Percentiles rank a stretch among this genome's conserved stretches.
These are phyloP conservation scores for Stenopsyche tienmushanensis DNA, from an alignment of 1,140 invertebrate genomes.

Conservation along the genomic window DNA sequence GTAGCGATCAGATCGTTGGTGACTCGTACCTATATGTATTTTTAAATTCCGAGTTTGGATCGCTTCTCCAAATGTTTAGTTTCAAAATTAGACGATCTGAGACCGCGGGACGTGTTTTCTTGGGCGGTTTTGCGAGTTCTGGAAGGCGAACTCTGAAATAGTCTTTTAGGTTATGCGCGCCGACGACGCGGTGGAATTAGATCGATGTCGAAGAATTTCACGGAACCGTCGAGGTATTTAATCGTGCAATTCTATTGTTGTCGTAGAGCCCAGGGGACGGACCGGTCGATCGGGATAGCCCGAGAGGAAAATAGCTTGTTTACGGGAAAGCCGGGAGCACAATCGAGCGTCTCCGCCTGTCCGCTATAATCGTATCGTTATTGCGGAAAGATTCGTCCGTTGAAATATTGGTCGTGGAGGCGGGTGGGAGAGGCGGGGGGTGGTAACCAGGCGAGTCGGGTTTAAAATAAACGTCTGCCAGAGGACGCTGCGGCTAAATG, in stretches of 20 bases:
- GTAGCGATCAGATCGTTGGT: no score
- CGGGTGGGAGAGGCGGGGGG: not conserved
- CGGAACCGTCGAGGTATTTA: not conserved
- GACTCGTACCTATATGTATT: no score
- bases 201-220: not conserved
- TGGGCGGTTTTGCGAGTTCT: no score
- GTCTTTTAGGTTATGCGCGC: no score
- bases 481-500: slow-evolving; percentile 14
- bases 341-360: not conserved
- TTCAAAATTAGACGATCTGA: no score
- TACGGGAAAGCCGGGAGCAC: slow-evolving; percentile 1
- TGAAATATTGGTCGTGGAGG: not conserved
- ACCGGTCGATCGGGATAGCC: no score
- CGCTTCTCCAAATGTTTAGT: no score
- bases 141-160: no score
- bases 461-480: slow-evolving; percentile 14
- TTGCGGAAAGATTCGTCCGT: not conserved
- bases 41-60: no score
- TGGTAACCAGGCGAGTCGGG: slow-evolving; percentile 4
- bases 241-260: slow-evolving; percentile 9
- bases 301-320: slow-evolving; percentile 13
- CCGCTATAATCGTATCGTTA: not conserved
- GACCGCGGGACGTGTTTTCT: no score
- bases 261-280: not conserved
- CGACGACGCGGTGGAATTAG: not conserved